Conservation (phyloP, 2,888 invertebrate genomes). For the Argyra leucocephala region DNA sequence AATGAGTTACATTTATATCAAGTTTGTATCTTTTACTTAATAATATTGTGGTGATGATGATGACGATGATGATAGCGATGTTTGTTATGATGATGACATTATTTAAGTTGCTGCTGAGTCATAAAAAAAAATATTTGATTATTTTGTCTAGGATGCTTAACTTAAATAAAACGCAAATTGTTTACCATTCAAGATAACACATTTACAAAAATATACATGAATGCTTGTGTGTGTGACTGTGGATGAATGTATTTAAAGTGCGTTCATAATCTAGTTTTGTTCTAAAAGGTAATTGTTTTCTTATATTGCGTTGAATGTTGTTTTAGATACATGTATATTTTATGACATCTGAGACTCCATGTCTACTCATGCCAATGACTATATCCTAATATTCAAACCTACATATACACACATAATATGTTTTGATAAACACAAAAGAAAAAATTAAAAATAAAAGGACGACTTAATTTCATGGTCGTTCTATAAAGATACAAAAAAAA, state of each 20-base stretch:
- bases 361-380: no score
- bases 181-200: neutral
- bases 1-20: no score
- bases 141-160: constrained; percentile 3
- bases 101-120: neutral
- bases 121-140: constrained; percentile 3
- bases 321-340: neutral
- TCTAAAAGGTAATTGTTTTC: no score
- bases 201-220: neutral
- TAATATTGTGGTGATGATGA: no score
- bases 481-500: neutral
- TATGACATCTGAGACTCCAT: neutral
- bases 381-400: no score
- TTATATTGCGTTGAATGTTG: no score
- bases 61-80: no score
- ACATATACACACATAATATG: no score
- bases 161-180: constrained; percentile 2
- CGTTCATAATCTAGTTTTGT: no score
- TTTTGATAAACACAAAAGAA: neutral
- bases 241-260: no score
- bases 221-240: neutral
- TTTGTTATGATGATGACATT: neutral
- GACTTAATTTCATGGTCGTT: neutral
- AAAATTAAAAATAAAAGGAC: neutral
- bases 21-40: no score